Evolutionary conservation across 2,888 invertebrate genomes (phyloP).

Genomic region (Syrista parreyssii): DNA sequence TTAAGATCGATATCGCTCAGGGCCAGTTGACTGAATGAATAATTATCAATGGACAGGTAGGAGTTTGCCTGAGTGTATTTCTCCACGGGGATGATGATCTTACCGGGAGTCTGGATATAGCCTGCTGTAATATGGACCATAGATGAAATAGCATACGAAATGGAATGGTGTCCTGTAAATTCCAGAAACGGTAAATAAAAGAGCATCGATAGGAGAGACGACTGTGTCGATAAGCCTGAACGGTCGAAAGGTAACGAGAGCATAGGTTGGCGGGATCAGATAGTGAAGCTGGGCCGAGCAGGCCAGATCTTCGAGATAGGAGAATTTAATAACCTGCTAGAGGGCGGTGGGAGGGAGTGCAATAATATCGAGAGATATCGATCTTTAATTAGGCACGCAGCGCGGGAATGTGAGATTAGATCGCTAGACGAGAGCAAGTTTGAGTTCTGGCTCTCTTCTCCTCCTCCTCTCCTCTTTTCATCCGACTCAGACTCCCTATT

Average conservation of each 20-base stretch:
- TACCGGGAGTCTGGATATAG: not conserved
- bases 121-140: not conserved
- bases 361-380: conserved; percentile 66
- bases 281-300: conserved; percentile 53
- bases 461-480: conserved; percentile 4
- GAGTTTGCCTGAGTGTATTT: not conserved
- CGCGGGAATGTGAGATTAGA: conserved; percentile 62
- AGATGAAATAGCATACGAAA: not conserved
- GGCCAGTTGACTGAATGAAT: conserved; percentile 54
- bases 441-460: conserved; percentile 28
- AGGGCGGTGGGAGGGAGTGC: conserved; percentile 50
- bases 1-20: conserved; percentile 52
- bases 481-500: not conserved
- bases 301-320: conserved; percentile 62
- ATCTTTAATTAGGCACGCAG: conserved; percentile 67
- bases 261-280: conserved; percentile 58
- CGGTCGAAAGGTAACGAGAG: conserved; percentile 51
- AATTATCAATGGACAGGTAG: conserved; percentile 53
- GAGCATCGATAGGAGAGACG: not conserved
- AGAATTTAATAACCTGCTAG: conserved; percentile 65
- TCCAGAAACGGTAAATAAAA: not conserved
- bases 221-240: not conserved
- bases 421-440: conserved; percentile 57
- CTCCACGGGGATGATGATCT: not conserved
- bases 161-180: not conserved